phyloP scores from a whole-genome alignment of 2,888 invertebrate species.

The Hydrotaea diabolus region DNA sequence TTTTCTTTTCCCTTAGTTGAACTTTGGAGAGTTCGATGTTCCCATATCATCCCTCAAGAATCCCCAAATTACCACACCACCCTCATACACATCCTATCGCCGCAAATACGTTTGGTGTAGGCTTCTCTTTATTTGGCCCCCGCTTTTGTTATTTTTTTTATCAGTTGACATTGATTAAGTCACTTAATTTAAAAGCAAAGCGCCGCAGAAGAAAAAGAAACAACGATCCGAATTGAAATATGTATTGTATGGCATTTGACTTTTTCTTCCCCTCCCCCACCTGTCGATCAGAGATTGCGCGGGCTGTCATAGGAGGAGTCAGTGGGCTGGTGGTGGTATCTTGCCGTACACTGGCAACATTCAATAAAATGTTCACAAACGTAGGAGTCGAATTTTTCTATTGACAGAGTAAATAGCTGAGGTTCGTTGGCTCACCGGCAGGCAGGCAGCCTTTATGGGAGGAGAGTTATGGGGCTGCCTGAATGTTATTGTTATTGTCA shows the following conservation, averaged over 20 bases:
- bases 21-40: too few relatives aligned
- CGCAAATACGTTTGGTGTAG: neutral
- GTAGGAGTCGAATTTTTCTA: neutral
- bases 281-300: neutral
- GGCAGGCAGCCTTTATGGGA: neutral
- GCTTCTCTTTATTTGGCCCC: neutral
- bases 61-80: neutral
- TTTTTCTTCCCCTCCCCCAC: slow-evolving; percentile 10
- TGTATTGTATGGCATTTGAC: slow-evolving; percentile 45
- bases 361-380: neutral
- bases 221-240: slow-evolving; percentile 22
- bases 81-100: neutral
- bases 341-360: neutral
- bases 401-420: neutral
- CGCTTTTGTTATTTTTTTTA: neutral
- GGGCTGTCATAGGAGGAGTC: too few relatives aligned
- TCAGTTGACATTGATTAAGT: slow-evolving; percentile 54
- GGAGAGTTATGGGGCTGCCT: too few relatives aligned
- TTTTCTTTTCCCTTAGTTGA: too few relatives aligned
- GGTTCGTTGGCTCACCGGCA: too few relatives aligned
- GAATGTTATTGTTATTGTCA: too few relatives aligned
- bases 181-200: slow-evolving; percentile 51
- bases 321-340: neutral
- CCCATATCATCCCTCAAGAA: neutral
- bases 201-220: neutral